Percentiles rank a stretch among this genome's conserved stretches.
phyloP scores from a whole-genome alignment of 2,113 vertebrate species.

The Ctenodactylus gundi region DNA sequence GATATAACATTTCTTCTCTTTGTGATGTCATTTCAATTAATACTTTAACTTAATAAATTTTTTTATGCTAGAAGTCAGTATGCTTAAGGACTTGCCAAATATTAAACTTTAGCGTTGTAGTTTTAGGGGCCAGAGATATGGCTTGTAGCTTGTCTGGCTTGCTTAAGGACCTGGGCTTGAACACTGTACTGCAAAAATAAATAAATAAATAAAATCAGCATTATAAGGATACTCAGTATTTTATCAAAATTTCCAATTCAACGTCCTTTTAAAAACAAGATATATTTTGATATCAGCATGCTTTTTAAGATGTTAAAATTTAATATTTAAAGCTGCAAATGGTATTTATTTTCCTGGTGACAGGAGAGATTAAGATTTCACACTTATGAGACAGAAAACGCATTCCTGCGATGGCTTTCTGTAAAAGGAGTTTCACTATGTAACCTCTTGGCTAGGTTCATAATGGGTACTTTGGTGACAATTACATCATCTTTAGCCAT shows the following conservation, averaged over 20 bases:
- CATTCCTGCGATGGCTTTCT: background rate
- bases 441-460: background rate
- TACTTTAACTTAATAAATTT: background rate
- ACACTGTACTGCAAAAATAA: too few species aligned
- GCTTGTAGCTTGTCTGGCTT: background rate
- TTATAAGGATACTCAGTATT: background rate
- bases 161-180: background rate
- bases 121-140: background rate
- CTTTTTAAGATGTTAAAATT: background rate
- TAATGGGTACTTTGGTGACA: slow-evolving; percentile 28
- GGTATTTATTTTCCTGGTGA: background rate
- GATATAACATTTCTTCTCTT: background rate
- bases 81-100: background rate
- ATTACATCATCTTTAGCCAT: slow-evolving; percentile 55
- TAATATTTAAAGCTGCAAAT: background rate
- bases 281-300: background rate
- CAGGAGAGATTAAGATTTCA: background rate
- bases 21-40: background rate
- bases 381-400: background rate
- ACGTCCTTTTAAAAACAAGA: background rate
- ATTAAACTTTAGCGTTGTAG: background rate
- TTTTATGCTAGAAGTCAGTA: background rate
- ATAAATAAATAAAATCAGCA: too few species aligned
- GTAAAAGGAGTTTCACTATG: slow-evolving; percentile 7
- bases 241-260: background rate